These are phyloP conservation scores for Drosophila greeni DNA, from an alignment of 2,888 invertebrate species.

Conservation along the genomic window DNA sequence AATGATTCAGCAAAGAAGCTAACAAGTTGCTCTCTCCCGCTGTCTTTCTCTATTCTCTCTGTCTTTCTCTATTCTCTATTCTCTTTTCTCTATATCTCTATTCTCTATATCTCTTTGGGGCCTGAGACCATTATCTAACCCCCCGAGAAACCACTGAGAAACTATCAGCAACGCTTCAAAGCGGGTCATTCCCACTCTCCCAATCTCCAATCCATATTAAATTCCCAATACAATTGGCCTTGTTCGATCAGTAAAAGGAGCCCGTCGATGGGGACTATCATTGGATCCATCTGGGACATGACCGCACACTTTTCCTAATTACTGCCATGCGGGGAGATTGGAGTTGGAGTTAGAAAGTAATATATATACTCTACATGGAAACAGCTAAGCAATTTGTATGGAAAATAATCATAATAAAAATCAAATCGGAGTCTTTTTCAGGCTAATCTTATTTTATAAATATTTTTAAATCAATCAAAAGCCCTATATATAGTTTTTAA, in stretches of 20 bases:
- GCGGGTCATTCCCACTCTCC: constrained; percentile 32
- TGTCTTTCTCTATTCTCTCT: neutral
- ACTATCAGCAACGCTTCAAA: neutral
- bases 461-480: neutral
- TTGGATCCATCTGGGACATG: constrained; percentile 21
- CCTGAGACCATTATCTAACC: constrained; percentile 16
- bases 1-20: constrained; percentile 11
- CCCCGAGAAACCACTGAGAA: neutral
- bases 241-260: constrained; percentile 27
- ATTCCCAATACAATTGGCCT: constrained; percentile 12
- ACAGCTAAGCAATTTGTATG: neutral
- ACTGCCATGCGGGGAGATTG: neutral
- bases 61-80: neutral
- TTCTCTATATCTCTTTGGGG: constrained; percentile 5
- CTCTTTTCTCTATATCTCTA: too few relatives aligned
- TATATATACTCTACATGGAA: neutral
- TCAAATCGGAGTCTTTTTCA: neutral
- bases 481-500: neutral
- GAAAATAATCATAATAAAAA: neutral
- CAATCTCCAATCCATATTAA: constrained; percentile 18
- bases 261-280: constrained; percentile 14
- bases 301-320: constrained; percentile 12
- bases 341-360: constrained; percentile 4
- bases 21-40: constrained; percentile 10
- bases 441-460: neutral